Base-by-base conservation (phyloP, 1,140 invertebrate genomes). In the Diorhabda elongata region DNA sequence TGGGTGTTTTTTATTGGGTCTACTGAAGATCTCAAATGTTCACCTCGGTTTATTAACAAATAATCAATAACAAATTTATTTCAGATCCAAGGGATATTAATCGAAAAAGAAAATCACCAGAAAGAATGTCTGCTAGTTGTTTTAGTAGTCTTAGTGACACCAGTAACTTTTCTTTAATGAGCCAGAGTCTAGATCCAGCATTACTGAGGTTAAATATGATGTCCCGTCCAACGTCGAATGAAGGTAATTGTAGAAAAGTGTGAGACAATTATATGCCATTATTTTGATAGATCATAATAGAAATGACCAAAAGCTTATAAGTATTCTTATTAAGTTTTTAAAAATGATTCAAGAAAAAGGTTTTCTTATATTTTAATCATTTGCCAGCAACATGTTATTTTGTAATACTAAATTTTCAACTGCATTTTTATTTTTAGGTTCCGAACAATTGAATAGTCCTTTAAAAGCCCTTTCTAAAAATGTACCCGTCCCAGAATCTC, bases 401-500 rank as follows among this genome's bases (percentile, higher is more conserved):
- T 26, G 26, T 26, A 26, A 26, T 26, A 0, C 11, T 1, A 41
- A 9, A 26, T 26, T 26, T 26, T 26, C 26, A 26, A 26, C 0
- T 1, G 26, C 26, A 26, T n/a, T 4, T 43, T 62, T 5, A 41
- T 58, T 75, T 75, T 5, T 69, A 78, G 78, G 78, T 69, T 64
- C 69, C 42, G 77, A 77, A 67, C 73, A 75, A 42, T 76, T 83
- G 4, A 86, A 86, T 74, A 89, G 88, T 74, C 90, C 91, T 3
- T 77, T 94, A 62, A 89, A 91, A 77, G 91, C 91, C 56, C 89
- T 92, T 57, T 91, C 90, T 1, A 93, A 92, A 81, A 88, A 94
- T 82, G 89, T 95, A 2, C 92, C 92, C 3, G 91, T 94, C 47
- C 92, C 92, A 5, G 92, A 95, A 77, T 91, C 91, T 1, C 81